Conservation (phyloP, 2,113 vertebrate species). For the Lophotis ruficrista region DNA sequence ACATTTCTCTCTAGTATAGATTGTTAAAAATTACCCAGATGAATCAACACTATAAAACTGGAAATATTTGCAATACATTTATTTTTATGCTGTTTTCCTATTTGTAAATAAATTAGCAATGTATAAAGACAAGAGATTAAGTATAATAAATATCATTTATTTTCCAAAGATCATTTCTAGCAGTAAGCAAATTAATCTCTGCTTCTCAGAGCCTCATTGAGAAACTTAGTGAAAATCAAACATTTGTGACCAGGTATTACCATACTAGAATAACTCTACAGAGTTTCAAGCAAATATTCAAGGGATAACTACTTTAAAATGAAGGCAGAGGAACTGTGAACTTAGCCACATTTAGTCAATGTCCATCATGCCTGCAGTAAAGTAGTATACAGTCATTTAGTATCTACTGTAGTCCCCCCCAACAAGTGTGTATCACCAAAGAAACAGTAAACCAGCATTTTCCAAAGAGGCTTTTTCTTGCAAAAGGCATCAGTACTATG, state of each 20-base stretch:
- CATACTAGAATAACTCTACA: not conserved
- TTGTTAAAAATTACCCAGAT: not conserved
- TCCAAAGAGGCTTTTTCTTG: not conserved
- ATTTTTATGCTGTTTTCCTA: not conserved
- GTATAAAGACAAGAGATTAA: not conserved
- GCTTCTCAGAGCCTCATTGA: not conserved
- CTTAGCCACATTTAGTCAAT: not conserved
- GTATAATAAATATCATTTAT: not conserved
- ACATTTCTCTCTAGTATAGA: not conserved
- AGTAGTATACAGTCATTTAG: not conserved
- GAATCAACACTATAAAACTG: not conserved
- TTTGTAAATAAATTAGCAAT: not conserved
- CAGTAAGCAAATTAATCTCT: not conserved
- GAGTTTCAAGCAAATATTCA: not conserved
- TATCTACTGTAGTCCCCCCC: not conserved
- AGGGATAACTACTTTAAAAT: not conserved
- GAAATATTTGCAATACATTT: not conserved
- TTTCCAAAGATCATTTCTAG: not conserved
- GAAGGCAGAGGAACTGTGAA: not conserved
- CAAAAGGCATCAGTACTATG: not conserved
- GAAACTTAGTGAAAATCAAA: not conserved
- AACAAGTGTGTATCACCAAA: not conserved
- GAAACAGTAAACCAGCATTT: not conserved
- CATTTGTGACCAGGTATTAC: not conserved
- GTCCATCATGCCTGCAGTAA: not conserved